Base-by-base conservation (phyloP, 2,888 invertebrate genomes). In the Drosophila mercatorum region DNA sequence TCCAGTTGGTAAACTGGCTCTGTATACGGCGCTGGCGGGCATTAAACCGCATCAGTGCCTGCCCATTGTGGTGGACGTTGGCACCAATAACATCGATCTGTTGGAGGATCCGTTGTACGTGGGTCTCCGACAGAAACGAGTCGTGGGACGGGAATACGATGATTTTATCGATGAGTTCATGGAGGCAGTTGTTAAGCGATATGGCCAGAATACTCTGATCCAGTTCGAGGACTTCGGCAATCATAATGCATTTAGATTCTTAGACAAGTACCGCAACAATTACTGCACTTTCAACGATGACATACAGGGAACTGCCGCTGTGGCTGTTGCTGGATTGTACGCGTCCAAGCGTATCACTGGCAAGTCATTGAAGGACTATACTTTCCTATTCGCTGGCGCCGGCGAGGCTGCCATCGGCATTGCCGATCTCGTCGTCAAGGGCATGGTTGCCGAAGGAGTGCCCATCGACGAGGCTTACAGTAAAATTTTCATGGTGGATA, bases 221-320 rank as follows among this genome's bases (percentile, higher is more conserved):
- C 95, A 98, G 95, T 98, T 98, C 93, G 99, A 99, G 94, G 99
- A 99, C 93, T 99, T 99, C 93, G 99, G 97, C 46, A 97, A 99
- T 89, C 95, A 96, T 88, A 99, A 99, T 94, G 99, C 99, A n/a
- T 98, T 98, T 93, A 95, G 97, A 52, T 95, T 99, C 76, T 94
- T 99, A 68, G 96, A 97, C 89, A 98, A 97, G 93, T 99, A 98
- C 93, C 95, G 98, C 70, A 94, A 96, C 89, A 95, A 95, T 78
- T 99, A 98, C 93, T 99, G 99, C 93, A 98, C 98, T 28, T 99
- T 99, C 93, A 99, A 99, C 93, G 99, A 99, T 91, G 99, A 99
- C 91, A 99, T 99, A 90, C 99, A 99, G 93, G 98, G 99, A 80
- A 98, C 99, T 0, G 99, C 99, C 3, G 95, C 97, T 36, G 99